Conservation (phyloP, 2,797 vertebrate genomes). For the Rhincodon typus region DNA sequence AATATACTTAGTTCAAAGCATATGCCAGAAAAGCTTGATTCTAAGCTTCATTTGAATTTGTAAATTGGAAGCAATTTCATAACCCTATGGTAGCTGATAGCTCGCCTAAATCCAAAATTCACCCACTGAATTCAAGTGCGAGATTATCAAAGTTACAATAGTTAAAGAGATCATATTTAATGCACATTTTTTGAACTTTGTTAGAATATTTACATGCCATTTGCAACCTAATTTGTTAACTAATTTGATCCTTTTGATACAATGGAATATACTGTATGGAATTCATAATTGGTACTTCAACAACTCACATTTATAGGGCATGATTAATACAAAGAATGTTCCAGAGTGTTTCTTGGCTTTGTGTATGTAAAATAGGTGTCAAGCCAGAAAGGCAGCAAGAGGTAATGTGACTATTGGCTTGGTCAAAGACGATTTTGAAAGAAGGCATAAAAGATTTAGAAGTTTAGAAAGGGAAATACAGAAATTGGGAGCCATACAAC, state of each 20-base stretch:
- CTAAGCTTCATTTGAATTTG: neutral
- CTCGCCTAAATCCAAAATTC: neutral
- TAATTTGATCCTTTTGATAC: slow-evolving; percentile 4
- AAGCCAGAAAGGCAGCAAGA: neutral
- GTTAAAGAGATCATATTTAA: neutral
- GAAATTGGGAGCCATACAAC: neutral
- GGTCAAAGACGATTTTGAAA: neutral
- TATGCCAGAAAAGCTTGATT: neutral
- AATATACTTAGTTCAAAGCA: neutral
- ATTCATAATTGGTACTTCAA: neutral
- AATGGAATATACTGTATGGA: neutral
- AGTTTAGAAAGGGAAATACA: neutral
- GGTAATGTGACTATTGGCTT: neutral
- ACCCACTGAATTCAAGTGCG: neutral
- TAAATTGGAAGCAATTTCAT: neutral
- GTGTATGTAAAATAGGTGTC: neutral
- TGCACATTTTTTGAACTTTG: neutral
- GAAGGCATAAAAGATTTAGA: neutral
- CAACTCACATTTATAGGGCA: neutral
- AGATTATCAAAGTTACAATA: neutral
- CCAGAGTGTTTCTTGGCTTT: neutral
- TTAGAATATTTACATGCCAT: neutral
- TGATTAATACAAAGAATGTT: neutral
- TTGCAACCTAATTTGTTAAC: neutral
- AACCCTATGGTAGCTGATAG: neutral